Evolutionary conservation across 1,140 invertebrate genomes (phyloP).

Genomic region (Drosophila lacertosa): DNA sequence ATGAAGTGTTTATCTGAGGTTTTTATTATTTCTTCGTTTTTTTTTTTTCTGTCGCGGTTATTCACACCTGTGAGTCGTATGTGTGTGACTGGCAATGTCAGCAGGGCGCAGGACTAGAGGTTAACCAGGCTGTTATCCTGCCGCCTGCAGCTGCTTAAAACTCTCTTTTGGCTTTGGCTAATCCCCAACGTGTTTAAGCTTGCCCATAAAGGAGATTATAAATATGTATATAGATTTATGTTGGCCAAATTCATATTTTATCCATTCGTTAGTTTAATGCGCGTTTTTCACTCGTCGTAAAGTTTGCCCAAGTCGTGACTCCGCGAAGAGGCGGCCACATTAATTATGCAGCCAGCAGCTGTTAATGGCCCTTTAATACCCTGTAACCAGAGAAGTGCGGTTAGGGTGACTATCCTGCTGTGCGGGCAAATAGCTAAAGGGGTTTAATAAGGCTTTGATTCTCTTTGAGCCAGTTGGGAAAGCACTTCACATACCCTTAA

Average conservation of each 20-base stretch:
- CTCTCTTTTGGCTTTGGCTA: conserved; percentile 46
- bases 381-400: conserved; percentile 7
- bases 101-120: not conserved
- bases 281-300: conserved; percentile 4
- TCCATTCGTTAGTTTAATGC: not conserved
- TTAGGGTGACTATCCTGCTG: not conserved
- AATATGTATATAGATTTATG: conserved; percentile 53
- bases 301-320: conserved; percentile 29
- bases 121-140: conserved; percentile 9
- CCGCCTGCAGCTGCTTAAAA: conserved; percentile 13
- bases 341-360: conserved; percentile 44
- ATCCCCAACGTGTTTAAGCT: conserved; percentile 51
- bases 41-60: conserved; percentile 55
- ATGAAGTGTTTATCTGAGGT: conserved; percentile 51
- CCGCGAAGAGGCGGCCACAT: conserved; percentile 35
- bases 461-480: too few species aligned
- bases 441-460: too few species aligned
- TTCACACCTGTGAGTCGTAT: conserved; percentile 64
- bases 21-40: conserved; percentile 11
- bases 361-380: conserved; percentile 37
- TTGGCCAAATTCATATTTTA: conserved; percentile 18
- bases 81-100: conserved; percentile 42
- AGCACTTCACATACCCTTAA: too few species aligned
- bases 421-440: too few species aligned
- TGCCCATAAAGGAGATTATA: conserved; percentile 33